Base-by-base conservation (phyloP, 1,140 invertebrate species). In the Leptonema lineaticorne region DNA sequence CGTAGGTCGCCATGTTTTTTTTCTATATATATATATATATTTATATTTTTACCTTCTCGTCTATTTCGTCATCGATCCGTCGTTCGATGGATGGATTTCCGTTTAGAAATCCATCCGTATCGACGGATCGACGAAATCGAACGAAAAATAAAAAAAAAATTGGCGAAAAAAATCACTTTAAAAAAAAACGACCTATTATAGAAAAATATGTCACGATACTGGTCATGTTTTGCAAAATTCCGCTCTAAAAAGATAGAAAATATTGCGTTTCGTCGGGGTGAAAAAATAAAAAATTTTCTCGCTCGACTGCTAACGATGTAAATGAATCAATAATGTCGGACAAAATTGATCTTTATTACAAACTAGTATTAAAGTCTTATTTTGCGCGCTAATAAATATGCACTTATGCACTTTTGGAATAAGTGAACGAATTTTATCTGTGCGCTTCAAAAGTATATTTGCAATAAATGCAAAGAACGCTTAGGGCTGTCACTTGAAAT, bases 371-470 rank as follows among this genome's bases (percentile, higher is more conserved):
- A 59, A 33, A 33, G 59, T 14, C 6, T 1, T 45, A 22, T 29
- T 45, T 62, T 7, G 18, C 16, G 45, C 24, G 59, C 20, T 3
- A 18, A 26, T 2, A 6, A 20, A 4, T n/a, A 24, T 1, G 59
- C 37, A 14, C 24, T 26, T 45, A 27, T 1, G 22, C 22, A n/a
- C 20, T 45, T 62, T 62, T 62, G 41, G 24, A n/a, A 16, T 41
- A 18, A 37, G 6, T 2, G 18, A 18, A 11, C 14, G 24, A 45
- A 50, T 50, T 71, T 71, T 71, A 71, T 71, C 69, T 71, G 63
- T 59, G 30, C 56, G 66, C 66, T 71, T 68, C 62, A 64, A 70
- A 70, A 71, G 53, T 71, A 58, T 68, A 57, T 65, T 68, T 68
- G 62, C 67, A 26, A 57, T 71, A 68, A 59, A 65, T 46, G 53